Evolutionary conservation across 2,113 vertebrate species (phyloP), one percentile per base, ranked within the genome.

Genomic region (Pachycephala philippinensis): DNA sequence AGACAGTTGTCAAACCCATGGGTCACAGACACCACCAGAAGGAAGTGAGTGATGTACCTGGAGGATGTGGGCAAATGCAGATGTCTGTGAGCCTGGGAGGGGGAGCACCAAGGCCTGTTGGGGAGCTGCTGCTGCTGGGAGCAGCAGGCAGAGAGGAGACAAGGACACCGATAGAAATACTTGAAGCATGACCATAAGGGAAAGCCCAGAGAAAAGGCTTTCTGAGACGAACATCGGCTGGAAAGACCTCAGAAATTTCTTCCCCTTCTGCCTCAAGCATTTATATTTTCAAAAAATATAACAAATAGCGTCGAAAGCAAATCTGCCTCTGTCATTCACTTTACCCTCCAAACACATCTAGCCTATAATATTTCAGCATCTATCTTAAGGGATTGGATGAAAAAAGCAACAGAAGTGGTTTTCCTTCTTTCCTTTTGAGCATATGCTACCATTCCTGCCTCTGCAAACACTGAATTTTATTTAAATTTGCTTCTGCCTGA

Each of bases 51-150:
- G 63, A 69, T 57, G 66, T n/a, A 35, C 21, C 2, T 4, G 37
- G 26, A 59, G 21, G 15, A 66, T 11, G 21, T 0, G 0, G 17
- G 27, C 17, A 40, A 68, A n/a, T 4, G 5, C 4, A 45, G 27
- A 42, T 60, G 30, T 35, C 30, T 66, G 18, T 1, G 2, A 53
- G 15, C 7, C 14, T 2, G 27, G 53, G 27, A 5, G 7, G 11
- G 16, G 10, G 13, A 4, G 3, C 30, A 33, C 2, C 0, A 2
- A 24, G 31, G 4, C 28, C 49, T 24, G 1, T 5, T 2, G 0
- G 30, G 23, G 11, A 28, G 24, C 28, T 86, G 59, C 66, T 94
- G 75, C 26, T 57, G 42, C 35, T 35, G 37, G 7, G 8, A 60
- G 4, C 35, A 53, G 4, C 61, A 37, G 40, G 37, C 21, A 39